Conservation (phyloP, 2,113 vertebrate genomes). For the Galbula dea region DNA sequence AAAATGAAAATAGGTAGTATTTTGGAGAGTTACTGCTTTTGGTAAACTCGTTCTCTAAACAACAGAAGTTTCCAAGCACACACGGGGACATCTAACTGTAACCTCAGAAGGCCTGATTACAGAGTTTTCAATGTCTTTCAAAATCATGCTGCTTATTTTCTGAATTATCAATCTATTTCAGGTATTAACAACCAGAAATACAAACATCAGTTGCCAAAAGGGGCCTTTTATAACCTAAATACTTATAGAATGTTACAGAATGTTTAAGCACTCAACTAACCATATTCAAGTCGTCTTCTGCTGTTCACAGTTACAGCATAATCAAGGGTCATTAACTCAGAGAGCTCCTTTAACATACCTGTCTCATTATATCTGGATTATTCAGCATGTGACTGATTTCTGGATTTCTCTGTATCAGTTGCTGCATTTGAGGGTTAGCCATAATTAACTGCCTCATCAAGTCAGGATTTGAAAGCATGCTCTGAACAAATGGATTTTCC, state of each 20-base stretch:
- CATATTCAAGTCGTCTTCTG: neutral
- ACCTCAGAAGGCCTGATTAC: neutral
- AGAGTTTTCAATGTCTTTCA: neutral
- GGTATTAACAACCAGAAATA: neutral
- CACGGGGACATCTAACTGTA: neutral
- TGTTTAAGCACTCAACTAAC: neutral
- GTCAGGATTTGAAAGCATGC: slow-evolving; percentile 84
- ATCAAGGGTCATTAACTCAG: neutral
- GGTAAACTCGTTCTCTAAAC: neutral
- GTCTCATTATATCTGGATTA: slow-evolving; percentile 86
- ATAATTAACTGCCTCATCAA: slow-evolving; percentile 84
- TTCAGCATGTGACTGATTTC: slow-evolving; percentile 85
- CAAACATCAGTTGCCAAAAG: neutral
- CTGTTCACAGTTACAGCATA: neutral
- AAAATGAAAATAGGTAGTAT: neutral
- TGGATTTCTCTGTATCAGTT: slow-evolving; percentile 83
- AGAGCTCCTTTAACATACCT: slow-evolving; percentile 70
- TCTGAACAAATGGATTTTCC: slow-evolving; percentile 86
- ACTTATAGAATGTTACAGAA: neutral
- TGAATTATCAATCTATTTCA: neutral
- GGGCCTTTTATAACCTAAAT: neutral
- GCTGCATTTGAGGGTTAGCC: slow-evolving; percentile 87
- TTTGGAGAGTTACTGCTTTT: neutral
- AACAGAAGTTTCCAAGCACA: neutral
- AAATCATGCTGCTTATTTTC: neutral